Evolutionary conservation across 2,888 invertebrate species (phyloP).

Genomic region (Drosophila testacea): DNA sequence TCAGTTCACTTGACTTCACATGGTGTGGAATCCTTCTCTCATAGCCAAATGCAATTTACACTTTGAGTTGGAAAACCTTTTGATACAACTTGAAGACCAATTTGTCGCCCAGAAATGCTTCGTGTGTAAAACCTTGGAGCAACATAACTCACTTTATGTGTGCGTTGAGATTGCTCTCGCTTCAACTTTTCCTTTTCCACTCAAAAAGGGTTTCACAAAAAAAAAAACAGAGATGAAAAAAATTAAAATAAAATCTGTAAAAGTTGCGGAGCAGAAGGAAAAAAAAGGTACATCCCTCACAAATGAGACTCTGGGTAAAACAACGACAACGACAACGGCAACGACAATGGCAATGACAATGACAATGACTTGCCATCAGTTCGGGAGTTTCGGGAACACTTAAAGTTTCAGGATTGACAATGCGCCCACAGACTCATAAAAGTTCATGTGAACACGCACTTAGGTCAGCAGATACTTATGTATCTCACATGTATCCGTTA

Average conservation of each 20-base stretch:
- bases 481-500: conserved; percentile 38
- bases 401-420: conserved; percentile 57
- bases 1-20: conserved; percentile 37
- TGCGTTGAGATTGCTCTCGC: conserved; percentile 48
- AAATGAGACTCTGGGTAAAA: conserved; percentile 45
- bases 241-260: conserved; percentile 68
- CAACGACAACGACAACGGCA: conserved; percentile 39
- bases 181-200: conserved; percentile 3
- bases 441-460: conserved; percentile 72
- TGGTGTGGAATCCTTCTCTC: not conserved
- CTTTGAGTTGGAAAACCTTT: conserved; percentile 54
- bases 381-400: conserved; percentile 37
- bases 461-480: conserved; percentile 66
- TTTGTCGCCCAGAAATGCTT: conserved; percentile 64
- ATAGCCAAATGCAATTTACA: conserved; percentile 60
- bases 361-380: conserved; percentile 56
- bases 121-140: conserved; percentile 49
- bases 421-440: conserved; percentile 55
- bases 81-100: conserved; percentile 61
- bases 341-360: conserved; percentile 36
- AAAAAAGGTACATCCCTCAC: conserved; percentile 29
- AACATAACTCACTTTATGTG: conserved; percentile 63
- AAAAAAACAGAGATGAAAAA: conserved; percentile 29
- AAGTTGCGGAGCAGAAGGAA: conserved; percentile 31
- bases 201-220: conserved; percentile 39